Evolutionary conservation across 2,888 invertebrate genomes (phyloP).

Genomic region (Timema cristinae): DNA sequence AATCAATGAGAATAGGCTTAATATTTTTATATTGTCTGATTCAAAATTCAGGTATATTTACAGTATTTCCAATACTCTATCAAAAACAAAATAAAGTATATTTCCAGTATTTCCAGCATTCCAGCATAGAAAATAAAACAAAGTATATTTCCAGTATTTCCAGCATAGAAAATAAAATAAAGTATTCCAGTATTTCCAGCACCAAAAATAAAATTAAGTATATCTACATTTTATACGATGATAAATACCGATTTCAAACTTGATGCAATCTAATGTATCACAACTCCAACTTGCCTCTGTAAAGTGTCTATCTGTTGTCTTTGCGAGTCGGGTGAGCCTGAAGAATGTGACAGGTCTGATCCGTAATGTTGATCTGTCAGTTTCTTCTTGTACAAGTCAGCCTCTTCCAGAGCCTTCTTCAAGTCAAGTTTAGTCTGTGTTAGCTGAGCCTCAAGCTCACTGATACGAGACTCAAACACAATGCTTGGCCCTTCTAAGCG

Average conservation of each 20-base stretch:
- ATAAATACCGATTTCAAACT: not conserved
- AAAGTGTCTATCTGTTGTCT: slow-evolving; percentile 62
- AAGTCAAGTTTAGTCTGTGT: slow-evolving; percentile 73
- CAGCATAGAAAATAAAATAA: too few species aligned
- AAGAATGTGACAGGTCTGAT: not conserved
- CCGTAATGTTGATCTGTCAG: slow-evolving; percentile 26
- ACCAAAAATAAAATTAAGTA: too few species aligned
- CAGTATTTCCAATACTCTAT: too few species aligned
- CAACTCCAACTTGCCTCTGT: slow-evolving; percentile 49
- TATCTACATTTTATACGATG: not conserved
- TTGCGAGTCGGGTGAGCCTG: slow-evolving; percentile 5
- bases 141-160: too few species aligned
- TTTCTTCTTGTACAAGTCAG: slow-evolving; percentile 49
- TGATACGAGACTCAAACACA: slow-evolving; percentile 78
- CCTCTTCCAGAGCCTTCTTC: slow-evolving; percentile 66
- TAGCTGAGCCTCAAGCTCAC: slow-evolving; percentile 78
- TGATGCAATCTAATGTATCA: not conserved
- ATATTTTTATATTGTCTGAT: too few species aligned
- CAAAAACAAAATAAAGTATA: too few species aligned
- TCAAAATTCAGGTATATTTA: too few species aligned
- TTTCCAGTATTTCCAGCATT: too few species aligned
- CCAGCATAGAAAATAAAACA: too few species aligned
- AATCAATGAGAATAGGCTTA: too few species aligned
- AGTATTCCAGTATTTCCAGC: too few species aligned
- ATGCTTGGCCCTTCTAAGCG: slow-evolving; percentile 69